Evolutionary conservation across 2,797 vertebrate species (phyloP).

Genomic region (Siniperca obscura): DNA sequence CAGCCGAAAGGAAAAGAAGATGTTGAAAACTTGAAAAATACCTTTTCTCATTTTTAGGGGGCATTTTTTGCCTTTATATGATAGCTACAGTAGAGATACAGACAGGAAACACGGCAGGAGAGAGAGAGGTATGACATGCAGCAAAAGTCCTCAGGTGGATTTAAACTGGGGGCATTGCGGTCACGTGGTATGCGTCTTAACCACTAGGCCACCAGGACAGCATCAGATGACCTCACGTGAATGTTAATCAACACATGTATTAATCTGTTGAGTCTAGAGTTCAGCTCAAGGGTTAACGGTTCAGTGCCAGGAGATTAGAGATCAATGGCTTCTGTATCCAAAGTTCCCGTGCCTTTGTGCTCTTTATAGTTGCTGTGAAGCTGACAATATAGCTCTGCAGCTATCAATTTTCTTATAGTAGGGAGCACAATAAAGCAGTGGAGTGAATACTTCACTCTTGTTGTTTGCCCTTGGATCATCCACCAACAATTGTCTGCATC

Average conservation of each 20-base stretch:
- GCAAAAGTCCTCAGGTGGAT: not conserved
- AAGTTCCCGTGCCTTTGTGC: slow-evolving; percentile 33
- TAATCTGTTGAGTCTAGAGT: slow-evolving; percentile 50
- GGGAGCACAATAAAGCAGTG: slow-evolving; percentile 35
- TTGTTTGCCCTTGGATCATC: slow-evolving; percentile 49
- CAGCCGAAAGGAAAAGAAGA: too few species aligned
- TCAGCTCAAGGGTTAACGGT: slow-evolving; percentile 22
- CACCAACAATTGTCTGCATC: not conserved
- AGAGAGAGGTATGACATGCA: not conserved
- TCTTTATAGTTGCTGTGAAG: slow-evolving; percentile 51
- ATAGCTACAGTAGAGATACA: not conserved
- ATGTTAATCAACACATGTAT: slow-evolving; percentile 31
- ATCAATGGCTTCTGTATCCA: slow-evolving; percentile 47
- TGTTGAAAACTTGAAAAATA: not conserved
- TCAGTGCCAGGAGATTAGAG: slow-evolving; percentile 50
- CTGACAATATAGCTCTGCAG: slow-evolving; percentile 50
- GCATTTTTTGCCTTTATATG: not conserved
- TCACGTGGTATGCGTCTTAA: not conserved
- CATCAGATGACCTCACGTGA: slow-evolving; percentile 3
- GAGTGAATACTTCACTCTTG: slow-evolving; percentile 26
- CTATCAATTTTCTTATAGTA: slow-evolving; percentile 66
- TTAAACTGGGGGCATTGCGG: not conserved
- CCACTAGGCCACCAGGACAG: not conserved
- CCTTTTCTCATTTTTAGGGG: too few species aligned
- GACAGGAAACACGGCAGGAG: not conserved